These are phyloP conservation scores for Oxystoma pomonae DNA, from an alignment of 2,888 invertebrate species.

Conservation along the genomic window DNA sequence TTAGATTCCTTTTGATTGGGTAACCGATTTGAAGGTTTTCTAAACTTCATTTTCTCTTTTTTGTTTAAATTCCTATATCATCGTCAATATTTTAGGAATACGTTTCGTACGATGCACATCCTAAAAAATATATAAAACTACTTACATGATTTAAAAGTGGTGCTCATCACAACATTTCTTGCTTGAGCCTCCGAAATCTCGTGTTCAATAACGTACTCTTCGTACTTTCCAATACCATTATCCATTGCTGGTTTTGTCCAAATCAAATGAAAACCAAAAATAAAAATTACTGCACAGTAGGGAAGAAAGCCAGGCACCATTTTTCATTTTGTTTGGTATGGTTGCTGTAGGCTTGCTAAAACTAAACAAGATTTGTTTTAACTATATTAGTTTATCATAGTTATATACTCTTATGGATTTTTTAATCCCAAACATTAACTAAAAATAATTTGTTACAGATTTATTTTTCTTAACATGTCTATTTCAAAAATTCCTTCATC, in stretches of 20 bases:
- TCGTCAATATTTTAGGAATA: too few species aligned
- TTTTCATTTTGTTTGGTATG: conserved; percentile 30
- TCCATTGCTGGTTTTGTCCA: background rate
- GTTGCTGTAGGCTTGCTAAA: conserved; percentile 11
- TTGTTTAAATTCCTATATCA: too few species aligned
- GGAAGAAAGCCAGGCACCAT: conserved; percentile 23
- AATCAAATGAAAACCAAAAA: conserved; percentile 5
- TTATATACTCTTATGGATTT: too few species aligned
- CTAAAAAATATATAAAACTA: conserved; percentile 3
- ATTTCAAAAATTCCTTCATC: too few species aligned
- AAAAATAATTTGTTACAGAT: too few species aligned
- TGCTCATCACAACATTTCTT: conserved; percentile 50
- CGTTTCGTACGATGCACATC: background rate
- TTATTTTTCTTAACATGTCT: too few species aligned
- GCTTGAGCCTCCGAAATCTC: conserved; percentile 58
- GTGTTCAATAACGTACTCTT: conserved; percentile 63
- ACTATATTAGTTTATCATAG: too few species aligned
- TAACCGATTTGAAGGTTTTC: too few species aligned
- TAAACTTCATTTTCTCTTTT: too few species aligned
- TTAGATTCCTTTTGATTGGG: too few species aligned
- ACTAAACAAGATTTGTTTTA: background rate
- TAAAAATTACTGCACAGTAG: conserved; percentile 7
- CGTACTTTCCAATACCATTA: conserved; percentile 36
- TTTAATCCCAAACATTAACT: too few species aligned
- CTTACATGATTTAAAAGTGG: conserved; percentile 49